These are phyloP conservation scores for Acleris literana DNA, from an alignment of 2,888 invertebrate genomes.

Conservation along the genomic window DNA sequence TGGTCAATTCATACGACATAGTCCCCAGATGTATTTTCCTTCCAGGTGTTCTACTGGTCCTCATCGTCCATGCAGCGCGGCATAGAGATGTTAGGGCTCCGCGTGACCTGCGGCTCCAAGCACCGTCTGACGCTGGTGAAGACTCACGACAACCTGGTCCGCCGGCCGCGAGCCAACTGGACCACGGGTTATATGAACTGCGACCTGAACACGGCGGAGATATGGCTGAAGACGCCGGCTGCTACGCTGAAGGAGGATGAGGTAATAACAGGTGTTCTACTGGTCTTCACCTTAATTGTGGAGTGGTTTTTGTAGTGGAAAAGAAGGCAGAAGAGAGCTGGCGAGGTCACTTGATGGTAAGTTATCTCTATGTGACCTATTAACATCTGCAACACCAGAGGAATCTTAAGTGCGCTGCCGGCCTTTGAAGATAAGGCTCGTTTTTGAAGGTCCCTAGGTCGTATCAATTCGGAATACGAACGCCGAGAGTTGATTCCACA, in stretches of 20 bases:
- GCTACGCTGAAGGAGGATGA: slow-evolving; percentile 52
- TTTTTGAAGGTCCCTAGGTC: too few species aligned
- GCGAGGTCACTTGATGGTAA: too few species aligned
- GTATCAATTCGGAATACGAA: too few species aligned
- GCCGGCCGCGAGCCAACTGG: slow-evolving; percentile 95
- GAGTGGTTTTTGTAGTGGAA: too few species aligned
- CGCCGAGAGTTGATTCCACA: too few species aligned
- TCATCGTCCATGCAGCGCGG: slow-evolving; percentile 97
- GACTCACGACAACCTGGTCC: slow-evolving; percentile 91
- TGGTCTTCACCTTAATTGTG: too few species aligned
- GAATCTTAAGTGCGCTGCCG: too few species aligned
- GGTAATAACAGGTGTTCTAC: slow-evolving; percentile 11
- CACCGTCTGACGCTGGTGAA: slow-evolving; percentile 89
- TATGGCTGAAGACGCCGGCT: slow-evolving; percentile 93
- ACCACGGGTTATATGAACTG: slow-evolving; percentile 96
- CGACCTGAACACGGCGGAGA: slow-evolving; percentile 95
- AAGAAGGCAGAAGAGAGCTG: too few species aligned
- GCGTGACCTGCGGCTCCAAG: slow-evolving; percentile 92
- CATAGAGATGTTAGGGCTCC: slow-evolving; percentile 91
- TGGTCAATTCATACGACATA: too few species aligned
- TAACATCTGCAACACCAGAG: too few species aligned
- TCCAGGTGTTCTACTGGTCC: slow-evolving; percentile 96
- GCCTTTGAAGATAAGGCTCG: too few species aligned
- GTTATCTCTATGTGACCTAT: too few species aligned
- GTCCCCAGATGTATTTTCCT: neutral